Conservation (phyloP, 2,888 invertebrate genomes). For the Nephrotoma guestfalica region DNA sequence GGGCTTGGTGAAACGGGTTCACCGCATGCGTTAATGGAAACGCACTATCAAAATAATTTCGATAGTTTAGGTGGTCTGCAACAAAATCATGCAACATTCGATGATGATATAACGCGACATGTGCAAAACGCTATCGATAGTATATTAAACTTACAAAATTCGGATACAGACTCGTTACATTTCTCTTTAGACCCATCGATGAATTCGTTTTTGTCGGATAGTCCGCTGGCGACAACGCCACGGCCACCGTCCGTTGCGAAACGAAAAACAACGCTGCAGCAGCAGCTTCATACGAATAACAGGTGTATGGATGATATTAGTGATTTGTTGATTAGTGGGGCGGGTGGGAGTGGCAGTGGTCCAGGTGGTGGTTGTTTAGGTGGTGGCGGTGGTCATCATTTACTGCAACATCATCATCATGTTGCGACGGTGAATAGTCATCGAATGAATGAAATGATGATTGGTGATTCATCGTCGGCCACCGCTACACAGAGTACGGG, state of each 20-base stretch:
- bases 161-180: slow-evolving; percentile 31
- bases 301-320: neutral
- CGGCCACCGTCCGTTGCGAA: neutral
- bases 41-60: slow-evolving; percentile 15
- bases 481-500: neutral
- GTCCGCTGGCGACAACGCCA: slow-evolving; percentile 13
- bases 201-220: slow-evolving; percentile 29
- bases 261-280: neutral
- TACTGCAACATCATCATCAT: slow-evolving; percentile 9
- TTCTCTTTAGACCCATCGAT: slow-evolving; percentile 28
- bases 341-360: neutral
- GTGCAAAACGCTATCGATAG: slow-evolving; percentile 70
- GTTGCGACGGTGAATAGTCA: neutral
- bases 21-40: neutral
- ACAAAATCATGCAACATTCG: slow-evolving; percentile 19
- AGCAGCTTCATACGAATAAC: neutral
- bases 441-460: slow-evolving; percentile 7
- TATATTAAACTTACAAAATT: slow-evolving; percentile 52
- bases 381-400: neutral
- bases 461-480: slow-evolving; percentile 14
- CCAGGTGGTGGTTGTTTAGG: neutral
- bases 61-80: slow-evolving; percentile 17
- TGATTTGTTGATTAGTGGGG: neutral
- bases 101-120: slow-evolving; percentile 57
- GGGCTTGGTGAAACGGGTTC: slow-evolving; percentile 4